These are phyloP conservation scores for Drosophila tani DNA, from an alignment of 1,140 invertebrate genomes.

Conservation along the genomic window DNA sequence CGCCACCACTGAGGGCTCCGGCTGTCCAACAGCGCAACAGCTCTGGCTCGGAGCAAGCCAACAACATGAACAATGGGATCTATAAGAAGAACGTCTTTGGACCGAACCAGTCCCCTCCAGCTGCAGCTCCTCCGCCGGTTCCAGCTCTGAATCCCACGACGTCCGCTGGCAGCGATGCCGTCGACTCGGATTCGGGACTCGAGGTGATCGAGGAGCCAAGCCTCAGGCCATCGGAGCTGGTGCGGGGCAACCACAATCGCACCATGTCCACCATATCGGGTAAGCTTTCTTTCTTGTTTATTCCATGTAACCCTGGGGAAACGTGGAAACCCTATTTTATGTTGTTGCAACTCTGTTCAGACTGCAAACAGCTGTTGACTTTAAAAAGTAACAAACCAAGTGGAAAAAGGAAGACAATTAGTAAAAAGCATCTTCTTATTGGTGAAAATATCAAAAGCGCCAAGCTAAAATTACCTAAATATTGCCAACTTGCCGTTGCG, in stretches of 20 bases:
- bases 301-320: too few species aligned
- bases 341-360: too few species aligned
- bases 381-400: too few species aligned
- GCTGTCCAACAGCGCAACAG: conserved; percentile 64
- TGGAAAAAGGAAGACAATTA: too few species aligned
- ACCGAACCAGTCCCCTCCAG: neutral
- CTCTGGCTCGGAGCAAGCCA: conserved; percentile 27
- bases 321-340: too few species aligned
- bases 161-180: conserved; percentile 41
- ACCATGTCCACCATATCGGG: conserved; percentile 85
- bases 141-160: conserved; percentile 1
- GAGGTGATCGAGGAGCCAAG: conserved; percentile 88
- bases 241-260: conserved; percentile 85
- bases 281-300: conserved; percentile 22
- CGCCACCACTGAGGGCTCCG: conserved; percentile 86
- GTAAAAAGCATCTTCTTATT: too few species aligned
- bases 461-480: too few species aligned
- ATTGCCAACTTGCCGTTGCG: too few species aligned
- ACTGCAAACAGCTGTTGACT: too few species aligned
- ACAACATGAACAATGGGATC: conserved; percentile 42
- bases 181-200: conserved; percentile 84
- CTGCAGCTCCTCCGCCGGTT: conserved; percentile 18
- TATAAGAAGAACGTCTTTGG: conserved; percentile 63
- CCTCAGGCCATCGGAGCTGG: conserved; percentile 87
- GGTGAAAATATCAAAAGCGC: too few species aligned